These are phyloP conservation scores for Spinus pinus DNA, from an alignment of 2,797 vertebrate genomes.

Conservation along the genomic window DNA sequence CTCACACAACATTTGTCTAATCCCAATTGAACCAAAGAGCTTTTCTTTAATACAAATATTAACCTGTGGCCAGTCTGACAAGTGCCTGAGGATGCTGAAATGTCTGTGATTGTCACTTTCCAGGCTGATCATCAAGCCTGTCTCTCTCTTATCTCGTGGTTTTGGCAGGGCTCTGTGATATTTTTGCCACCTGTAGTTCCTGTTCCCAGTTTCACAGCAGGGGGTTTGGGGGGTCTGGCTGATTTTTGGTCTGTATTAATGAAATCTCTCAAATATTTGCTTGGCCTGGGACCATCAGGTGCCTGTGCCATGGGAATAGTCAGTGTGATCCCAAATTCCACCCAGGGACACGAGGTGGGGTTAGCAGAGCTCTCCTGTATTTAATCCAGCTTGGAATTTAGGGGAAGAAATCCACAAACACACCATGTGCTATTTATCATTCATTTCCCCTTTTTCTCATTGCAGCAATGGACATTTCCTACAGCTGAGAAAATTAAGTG, in stretches of 20 bases:
- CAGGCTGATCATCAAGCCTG: rapidly evolving
- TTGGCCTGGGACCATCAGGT: background rate
- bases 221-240: background rate
- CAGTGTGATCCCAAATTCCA: background rate
- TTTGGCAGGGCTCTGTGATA: background rate
- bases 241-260: background rate
- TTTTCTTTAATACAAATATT: background rate
- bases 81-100: background rate
- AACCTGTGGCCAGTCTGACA: background rate
- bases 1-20: background rate
- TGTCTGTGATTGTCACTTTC: background rate
- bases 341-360: background rate
- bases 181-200: background rate
- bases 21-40: background rate
- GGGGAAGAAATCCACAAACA: background rate
- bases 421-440: background rate
- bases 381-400: background rate
- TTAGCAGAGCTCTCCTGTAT: background rate
- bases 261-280: background rate
- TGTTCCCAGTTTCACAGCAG: rapidly evolving
- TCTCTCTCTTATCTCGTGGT: rapidly evolving
- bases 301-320: background rate
- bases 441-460: background rate
- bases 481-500: background rate
- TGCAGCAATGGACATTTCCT: background rate